phyloP scores from a whole-genome alignment of 2,888 invertebrate species.

The Metopia argyrocephala region DNA sequence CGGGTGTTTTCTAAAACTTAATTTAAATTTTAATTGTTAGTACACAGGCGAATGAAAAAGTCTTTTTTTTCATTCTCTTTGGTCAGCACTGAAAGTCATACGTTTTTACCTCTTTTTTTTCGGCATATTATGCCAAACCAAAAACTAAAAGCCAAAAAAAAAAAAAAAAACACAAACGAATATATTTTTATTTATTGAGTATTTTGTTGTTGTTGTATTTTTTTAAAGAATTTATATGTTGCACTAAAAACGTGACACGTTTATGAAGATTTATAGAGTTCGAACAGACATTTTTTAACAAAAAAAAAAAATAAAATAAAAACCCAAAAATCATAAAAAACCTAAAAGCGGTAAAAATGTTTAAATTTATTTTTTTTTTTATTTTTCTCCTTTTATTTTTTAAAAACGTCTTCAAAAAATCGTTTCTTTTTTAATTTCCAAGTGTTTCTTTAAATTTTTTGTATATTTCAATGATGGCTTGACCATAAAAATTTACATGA shows the following conservation, averaged over 20 bases:
- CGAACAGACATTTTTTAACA: conserved; percentile 62
- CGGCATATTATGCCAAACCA: too few relatives aligned
- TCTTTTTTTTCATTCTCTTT: too few relatives aligned
- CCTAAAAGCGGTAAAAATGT: conserved; percentile 5
- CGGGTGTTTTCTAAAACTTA: too few relatives aligned
- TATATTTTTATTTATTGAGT: conserved; percentile 18
- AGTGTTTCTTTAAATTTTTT: not conserved
- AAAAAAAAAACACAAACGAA: too few relatives aligned
- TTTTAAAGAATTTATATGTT: conserved; percentile 73
- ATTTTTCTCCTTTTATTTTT: conserved; percentile 58
- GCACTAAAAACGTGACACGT: conserved; percentile 77
- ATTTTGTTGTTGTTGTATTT: conserved; percentile 23
- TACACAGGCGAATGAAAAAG: too few relatives aligned
- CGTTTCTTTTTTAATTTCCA: conserved; percentile 37
- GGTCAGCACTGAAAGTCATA: too few relatives aligned
- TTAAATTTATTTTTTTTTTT: conserved; percentile 26
- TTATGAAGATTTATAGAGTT: conserved; percentile 77
- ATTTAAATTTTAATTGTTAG: too few relatives aligned
- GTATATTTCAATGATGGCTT: conserved; percentile 17
- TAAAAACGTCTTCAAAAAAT: conserved; percentile 22
- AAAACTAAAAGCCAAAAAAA: too few relatives aligned
- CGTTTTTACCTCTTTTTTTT: too few relatives aligned
- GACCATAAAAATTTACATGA: conserved; percentile 27
- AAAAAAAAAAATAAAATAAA: conserved; percentile 21
- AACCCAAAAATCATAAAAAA: not conserved